Conservation (phyloP, 2,888 invertebrate species). For the Spialia ferax region DNA sequence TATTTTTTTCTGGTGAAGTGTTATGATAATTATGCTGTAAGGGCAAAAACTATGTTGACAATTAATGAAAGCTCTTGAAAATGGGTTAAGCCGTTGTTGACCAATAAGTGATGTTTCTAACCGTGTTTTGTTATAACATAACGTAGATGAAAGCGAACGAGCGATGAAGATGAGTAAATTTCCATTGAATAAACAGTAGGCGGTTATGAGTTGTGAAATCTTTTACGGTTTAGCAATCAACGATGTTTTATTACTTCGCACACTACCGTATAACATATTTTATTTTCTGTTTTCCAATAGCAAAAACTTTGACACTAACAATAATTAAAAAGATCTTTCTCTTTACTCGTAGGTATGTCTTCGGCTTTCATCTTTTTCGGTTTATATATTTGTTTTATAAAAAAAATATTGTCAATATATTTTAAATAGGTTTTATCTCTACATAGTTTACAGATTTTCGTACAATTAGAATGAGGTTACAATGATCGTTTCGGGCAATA, state of each 20-base stretch:
- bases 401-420: not conserved
- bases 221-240: conserved; percentile 9
- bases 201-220: not conserved
- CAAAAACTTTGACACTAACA: not conserved
- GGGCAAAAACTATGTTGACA: too few species aligned
- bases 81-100: too few species aligned
- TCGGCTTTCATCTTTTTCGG: not conserved
- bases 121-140: too few species aligned
- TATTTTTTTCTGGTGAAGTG: too few species aligned
- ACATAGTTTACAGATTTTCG: too few species aligned
- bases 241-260: conserved; percentile 14
- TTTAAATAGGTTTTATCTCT: too few species aligned
- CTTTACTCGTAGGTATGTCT: too few species aligned
- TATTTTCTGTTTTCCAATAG: conserved; percentile 6
- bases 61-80: too few species aligned
- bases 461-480: too few species aligned
- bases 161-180: conserved; percentile 16
- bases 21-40: too few species aligned
- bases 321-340: not conserved
- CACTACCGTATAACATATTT: conserved; percentile 7
- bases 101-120: too few species aligned
- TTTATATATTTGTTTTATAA: not conserved
- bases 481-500: too few species aligned
- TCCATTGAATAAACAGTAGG: conserved; percentile 8
- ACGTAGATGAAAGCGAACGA: conserved; percentile 4